These are phyloP conservation scores for Sclerurus mexicanus DNA, from an alignment of 2,113 vertebrate species.

Conservation along the genomic window DNA sequence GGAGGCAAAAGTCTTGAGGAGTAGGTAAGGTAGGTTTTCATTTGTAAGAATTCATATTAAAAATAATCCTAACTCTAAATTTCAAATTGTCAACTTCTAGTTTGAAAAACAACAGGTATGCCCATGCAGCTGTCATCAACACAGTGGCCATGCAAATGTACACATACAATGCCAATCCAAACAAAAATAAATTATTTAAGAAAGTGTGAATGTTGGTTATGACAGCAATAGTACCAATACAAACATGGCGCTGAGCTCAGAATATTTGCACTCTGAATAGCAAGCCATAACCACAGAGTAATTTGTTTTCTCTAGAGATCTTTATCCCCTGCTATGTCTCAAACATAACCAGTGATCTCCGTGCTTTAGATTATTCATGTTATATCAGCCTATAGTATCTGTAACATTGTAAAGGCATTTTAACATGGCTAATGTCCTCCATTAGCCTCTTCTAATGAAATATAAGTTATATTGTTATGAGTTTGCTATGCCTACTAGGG, in stretches of 20 bases:
- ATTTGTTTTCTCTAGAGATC: conserved; percentile 33
- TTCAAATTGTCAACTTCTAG: conserved; percentile 48
- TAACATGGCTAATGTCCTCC: conserved; percentile 79
- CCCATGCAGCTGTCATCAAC: conserved; percentile 51
- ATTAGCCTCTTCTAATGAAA: conserved; percentile 86
- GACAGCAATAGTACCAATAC: conserved; percentile 64
- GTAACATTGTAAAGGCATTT: conserved; percentile 62
- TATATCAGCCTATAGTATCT: conserved; percentile 62
- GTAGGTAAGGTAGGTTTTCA: conserved; percentile 64
- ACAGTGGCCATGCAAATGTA: conserved; percentile 62
- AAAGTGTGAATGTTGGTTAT: conserved; percentile 46
- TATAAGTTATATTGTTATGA: conserved; percentile 84
- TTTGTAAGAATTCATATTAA: conserved; percentile 64
- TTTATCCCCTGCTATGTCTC: conserved; percentile 68
- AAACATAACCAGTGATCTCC: conserved; percentile 79
- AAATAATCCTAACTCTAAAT: conserved; percentile 70
- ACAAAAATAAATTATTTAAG: conserved; percentile 44
- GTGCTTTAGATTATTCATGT: conserved; percentile 70
- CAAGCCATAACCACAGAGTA: conserved; percentile 45
- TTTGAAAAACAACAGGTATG: conserved; percentile 48
- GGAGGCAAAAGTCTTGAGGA: conserved; percentile 74
- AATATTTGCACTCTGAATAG: conserved; percentile 47
- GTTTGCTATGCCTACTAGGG: conserved; percentile 58
- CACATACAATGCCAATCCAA: conserved; percentile 45
- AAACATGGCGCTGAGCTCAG: conserved; percentile 56